These are phyloP conservation scores for Tetrao urogallus DNA, from an alignment of 2,113 vertebrate species.

Conservation along the genomic window DNA sequence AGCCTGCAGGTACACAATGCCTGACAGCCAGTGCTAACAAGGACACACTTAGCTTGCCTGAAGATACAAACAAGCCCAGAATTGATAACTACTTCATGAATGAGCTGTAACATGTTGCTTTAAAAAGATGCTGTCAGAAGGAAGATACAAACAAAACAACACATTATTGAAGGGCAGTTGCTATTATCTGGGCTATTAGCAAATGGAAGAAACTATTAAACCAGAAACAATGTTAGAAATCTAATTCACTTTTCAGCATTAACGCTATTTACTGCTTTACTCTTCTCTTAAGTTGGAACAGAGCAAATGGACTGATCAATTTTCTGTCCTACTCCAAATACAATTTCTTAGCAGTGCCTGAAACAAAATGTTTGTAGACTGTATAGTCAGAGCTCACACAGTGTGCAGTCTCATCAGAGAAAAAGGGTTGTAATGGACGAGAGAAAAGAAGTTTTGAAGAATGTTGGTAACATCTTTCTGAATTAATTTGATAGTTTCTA, in stretches of 20 bases:
- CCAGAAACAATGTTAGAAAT: constrained; percentile 58
- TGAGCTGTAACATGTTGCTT: constrained; percentile 59
- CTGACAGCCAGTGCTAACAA: constrained; percentile 50
- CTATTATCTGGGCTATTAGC: constrained; percentile 69
- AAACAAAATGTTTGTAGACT: background rate
- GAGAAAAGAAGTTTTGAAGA: background rate
- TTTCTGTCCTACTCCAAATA: constrained; percentile 18
- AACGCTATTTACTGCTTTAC: constrained; percentile 45
- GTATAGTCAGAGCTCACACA: background rate
- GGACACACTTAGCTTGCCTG: constrained; percentile 49
- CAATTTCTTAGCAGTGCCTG: background rate
- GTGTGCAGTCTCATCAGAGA: background rate
- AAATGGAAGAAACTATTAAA: constrained; percentile 70
- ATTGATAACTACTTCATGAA: constrained; percentile 68
- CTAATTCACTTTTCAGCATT: constrained; percentile 62
- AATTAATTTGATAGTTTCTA: background rate
- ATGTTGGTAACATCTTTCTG: background rate
- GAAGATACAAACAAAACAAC: constrained; percentile 53
- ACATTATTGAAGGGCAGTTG: constrained; percentile 51
- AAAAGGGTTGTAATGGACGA: background rate
- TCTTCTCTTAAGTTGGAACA: constrained; percentile 15
- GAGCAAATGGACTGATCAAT: constrained; percentile 46
- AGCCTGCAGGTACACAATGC: constrained; percentile 56
- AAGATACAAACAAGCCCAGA: constrained; percentile 65
- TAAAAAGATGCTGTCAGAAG: constrained; percentile 62